Evolutionary conservation across 2,113 vertebrate species (phyloP), one percentile per base, ranked within the genome.

Genomic region (Hemibagrus wyckioides): DNA sequence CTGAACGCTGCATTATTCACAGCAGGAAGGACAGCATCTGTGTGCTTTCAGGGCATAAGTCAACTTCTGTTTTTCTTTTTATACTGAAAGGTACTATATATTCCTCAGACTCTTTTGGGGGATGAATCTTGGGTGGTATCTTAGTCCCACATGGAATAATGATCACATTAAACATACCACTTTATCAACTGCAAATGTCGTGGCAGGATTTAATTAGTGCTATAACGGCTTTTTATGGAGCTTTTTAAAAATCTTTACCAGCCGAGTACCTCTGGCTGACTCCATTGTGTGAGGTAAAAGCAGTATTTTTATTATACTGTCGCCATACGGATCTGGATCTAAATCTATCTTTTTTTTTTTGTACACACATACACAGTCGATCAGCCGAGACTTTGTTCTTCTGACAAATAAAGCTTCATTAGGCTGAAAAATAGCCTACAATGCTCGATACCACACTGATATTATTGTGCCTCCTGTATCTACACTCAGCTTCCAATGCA

Each of bases 1-100:
- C 90, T 86, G 90, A 90, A 88, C 89, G 89, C 75, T 86, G 82
- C 77, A 61, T 76, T 86, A 79, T 87, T 85, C 54, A 79, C 84
- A 82, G 87, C 56, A 89, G 87, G 89, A 80, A 89, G 41, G 73
- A 69, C 14, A 63, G 63, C 28, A 23, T 84, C 17, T 71, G 50
- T 81, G 50, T 28, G 61, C 61, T 80, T 65, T 54, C 83, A 44
- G 50, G 13, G 39, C 25, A n/a, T 3, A 63, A 30, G 73, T 82
- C 61, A 77, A 30, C 14, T 75, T 61, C 6, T 61, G 23, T 48
- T 61, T 77, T 76, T 41, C 5, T n/a, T 69, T 87, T 54, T 65
- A 48, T 69, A 52, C 57, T 87, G 75, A n/a, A 36, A 61, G 33
- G 50, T n/a, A 50, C 44, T 73, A 11, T 73, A 71, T 39, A 39